These are phyloP conservation scores for Aphelenchoides besseyi DNA, from an alignment of 1,140 invertebrate species.

Conservation along the genomic window DNA sequence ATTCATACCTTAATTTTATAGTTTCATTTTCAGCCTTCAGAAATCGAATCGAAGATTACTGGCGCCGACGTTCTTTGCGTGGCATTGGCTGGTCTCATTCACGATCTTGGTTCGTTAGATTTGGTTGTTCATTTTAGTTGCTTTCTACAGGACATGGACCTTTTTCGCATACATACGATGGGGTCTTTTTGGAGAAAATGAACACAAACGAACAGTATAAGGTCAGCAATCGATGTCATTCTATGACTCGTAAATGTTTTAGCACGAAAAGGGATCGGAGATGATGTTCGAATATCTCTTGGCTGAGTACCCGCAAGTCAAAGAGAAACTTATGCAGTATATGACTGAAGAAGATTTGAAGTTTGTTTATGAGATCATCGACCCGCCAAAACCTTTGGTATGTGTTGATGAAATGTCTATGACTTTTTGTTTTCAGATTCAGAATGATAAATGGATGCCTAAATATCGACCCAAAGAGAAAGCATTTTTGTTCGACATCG, in stretches of 20 bases:
- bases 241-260: constrained; percentile 10
- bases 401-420: not conserved
- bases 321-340: constrained; percentile 31
- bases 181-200: constrained; percentile 54
- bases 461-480: constrained; percentile 35
- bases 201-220: constrained; percentile 19
- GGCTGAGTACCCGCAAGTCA: constrained; percentile 28
- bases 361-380: constrained; percentile 39
- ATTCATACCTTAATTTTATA: not conserved
- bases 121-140: too few relatives aligned
- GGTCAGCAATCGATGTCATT: not conserved
- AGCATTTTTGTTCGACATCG: constrained; percentile 43
- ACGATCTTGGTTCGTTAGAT: constrained; percentile 69
- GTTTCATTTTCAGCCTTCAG: not conserved
- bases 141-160: too few relatives aligned
- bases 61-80: constrained; percentile 66
- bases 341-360: constrained; percentile 28
- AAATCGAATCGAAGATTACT: constrained; percentile 65
- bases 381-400: constrained; percentile 36
- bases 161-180: constrained; percentile 70
- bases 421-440: constrained; percentile 24
- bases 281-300: constrained; percentile 28
- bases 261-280: constrained; percentile 34
- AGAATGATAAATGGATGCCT: constrained; percentile 30
- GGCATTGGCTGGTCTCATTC: constrained; percentile 70